Evolutionary conservation across 1,140 invertebrate genomes (phyloP), one percentile per base, ranked within the genome.

Genomic region (Teleopsis dalmanni): DNA sequence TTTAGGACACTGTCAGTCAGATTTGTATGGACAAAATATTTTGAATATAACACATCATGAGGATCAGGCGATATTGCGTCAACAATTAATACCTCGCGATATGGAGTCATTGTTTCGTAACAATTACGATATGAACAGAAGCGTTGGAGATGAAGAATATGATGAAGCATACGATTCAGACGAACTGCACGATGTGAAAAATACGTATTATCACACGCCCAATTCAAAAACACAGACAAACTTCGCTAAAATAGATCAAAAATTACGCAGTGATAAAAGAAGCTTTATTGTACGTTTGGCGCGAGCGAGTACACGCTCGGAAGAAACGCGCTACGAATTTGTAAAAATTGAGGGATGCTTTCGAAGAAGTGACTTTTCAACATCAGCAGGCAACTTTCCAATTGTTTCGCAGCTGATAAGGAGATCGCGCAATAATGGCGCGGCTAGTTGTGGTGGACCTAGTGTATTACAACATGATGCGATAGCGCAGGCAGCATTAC

Each of bases 21-120:
- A 95, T 57, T 72, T 94, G 50, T 81, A 93, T 65, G 91, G 91
- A 0, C 84, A 91, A 58, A 87, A 83, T 36, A 70, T 94, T 43
- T 83, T 82, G 58, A 82, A 81, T 47, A 82, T 89, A 46, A 81
- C 87, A 2, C 82, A 87, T 61, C 79, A 81, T 8, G 82, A 87
- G 3, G 91, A 95, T 61, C 81, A 84, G 49, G 77, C 79, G 3
- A 75, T 80, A 27, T 70, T 95, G 8, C 75, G 76, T 18, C 75
- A 78, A 35, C 81, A 86, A 56, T 69, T 93, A 5, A 80, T 74
- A 49, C 77, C 78, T 0, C 72, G 73, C 26, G 75, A 75, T 37
- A 68, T 73, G 4, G 64, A 62, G 47, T 59, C 62, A 5, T 47
- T 71, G 19, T 70, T 71, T 41, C 46, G 44, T 10, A 52, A 59